A percentile compares a stretch with the other conserved stretches of the same genome.
phyloP scores from a whole-genome alignment of 2,888 invertebrate genomes.

The Phytoseiulus persimilis region DNA sequence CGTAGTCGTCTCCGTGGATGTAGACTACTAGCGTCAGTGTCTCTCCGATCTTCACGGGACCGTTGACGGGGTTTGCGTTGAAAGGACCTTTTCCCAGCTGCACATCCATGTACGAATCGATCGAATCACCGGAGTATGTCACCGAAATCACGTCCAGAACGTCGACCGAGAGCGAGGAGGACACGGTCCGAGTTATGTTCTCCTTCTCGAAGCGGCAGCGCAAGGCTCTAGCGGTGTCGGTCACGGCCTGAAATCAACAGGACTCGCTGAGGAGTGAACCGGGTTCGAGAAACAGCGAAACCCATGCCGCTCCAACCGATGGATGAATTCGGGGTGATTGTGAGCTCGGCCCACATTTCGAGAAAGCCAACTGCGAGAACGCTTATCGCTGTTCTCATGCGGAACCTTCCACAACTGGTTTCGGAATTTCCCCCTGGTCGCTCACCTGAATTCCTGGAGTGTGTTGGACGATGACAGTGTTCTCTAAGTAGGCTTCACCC shows the following conservation, averaged over 20 bases:
- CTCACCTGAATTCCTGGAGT: conserved; percentile 43
- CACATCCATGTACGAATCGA: conserved; percentile 71
- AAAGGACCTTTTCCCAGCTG: conserved; percentile 61
- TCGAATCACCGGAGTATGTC: conserved; percentile 53
- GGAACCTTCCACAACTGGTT: too few species aligned
- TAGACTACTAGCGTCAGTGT: conserved; percentile 63
- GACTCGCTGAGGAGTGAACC: not conserved
- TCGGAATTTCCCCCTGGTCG: not conserved
- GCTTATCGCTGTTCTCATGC: too few species aligned
- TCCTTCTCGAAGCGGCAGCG: conserved; percentile 44
- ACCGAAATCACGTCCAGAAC: conserved; percentile 46
- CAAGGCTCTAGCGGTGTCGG: conserved; percentile 46
- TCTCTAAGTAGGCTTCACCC: conserved; percentile 45
- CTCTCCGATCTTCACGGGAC: conserved; percentile 62
- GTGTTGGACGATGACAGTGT: conserved; percentile 47
- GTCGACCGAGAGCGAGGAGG: conserved; percentile 46
- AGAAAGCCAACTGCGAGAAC: too few species aligned
- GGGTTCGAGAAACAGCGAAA: not conserved
- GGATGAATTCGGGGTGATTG: too few species aligned
- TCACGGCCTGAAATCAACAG: conserved; percentile 46
- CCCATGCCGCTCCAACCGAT: too few species aligned
- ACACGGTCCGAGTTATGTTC: conserved; percentile 46
- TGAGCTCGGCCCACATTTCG: too few species aligned
- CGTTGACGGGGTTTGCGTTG: conserved; percentile 58
- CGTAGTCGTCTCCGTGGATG: conserved; percentile 61